Conservation (phyloP, 2,113 vertebrate species). For the Cacatua alba region DNA sequence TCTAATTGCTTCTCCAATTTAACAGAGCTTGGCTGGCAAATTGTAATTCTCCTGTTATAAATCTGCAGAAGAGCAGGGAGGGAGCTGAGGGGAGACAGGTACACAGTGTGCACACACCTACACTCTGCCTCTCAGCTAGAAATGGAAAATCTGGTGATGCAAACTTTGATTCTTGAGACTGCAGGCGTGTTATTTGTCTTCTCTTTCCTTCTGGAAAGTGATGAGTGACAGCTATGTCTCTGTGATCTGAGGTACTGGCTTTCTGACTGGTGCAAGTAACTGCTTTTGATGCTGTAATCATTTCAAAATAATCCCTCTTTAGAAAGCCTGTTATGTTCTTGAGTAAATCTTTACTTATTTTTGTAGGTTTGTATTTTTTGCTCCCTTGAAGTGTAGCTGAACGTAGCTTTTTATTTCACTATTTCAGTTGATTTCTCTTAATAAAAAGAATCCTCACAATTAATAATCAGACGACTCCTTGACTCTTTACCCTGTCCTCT, state of each 20-base stretch:
- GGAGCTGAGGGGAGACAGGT: neutral
- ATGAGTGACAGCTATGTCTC: neutral
- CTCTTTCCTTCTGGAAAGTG: neutral
- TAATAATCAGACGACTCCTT: neutral
- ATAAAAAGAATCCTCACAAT: neutral
- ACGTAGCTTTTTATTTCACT: neutral
- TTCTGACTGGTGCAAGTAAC: slow-evolving; percentile 35
- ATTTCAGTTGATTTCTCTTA: neutral
- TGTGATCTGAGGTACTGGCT: slow-evolving; percentile 37
- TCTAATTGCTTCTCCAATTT: neutral
- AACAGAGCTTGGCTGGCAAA: neutral
- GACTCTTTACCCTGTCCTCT: neutral
- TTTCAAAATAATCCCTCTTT: slow-evolving; percentile 62
- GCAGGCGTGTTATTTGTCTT: neutral
- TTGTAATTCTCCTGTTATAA: neutral
- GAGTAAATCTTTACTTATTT: slow-evolving; percentile 48
- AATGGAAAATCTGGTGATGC: neutral
- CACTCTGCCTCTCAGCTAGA: neutral
- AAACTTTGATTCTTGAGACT: slow-evolving; percentile 4
- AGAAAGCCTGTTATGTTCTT: slow-evolving; percentile 46
- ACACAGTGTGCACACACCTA: neutral
- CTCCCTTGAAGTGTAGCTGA: neutral
- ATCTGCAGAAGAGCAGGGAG: neutral
- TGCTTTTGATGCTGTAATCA: slow-evolving; percentile 47
- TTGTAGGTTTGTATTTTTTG: slow-evolving; percentile 26